These are phyloP conservation scores for Capitella teleta DNA, from an alignment of 1,140 invertebrate genomes.

Conservation along the genomic window DNA sequence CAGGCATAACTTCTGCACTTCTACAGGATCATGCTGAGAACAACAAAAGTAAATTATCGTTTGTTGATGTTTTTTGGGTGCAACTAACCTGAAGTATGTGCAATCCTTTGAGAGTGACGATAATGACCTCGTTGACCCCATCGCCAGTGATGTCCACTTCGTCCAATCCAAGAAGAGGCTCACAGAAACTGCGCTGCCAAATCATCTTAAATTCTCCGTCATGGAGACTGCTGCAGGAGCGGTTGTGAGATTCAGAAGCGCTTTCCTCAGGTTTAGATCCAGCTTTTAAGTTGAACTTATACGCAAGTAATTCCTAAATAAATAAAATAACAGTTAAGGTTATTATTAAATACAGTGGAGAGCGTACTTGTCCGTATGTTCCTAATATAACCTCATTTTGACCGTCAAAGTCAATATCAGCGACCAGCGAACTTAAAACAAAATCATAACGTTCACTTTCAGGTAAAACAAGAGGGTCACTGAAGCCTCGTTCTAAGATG, in stretches of 20 bases:
- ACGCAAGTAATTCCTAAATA: constrained; percentile 51
- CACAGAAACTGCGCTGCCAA: constrained; percentile 46
- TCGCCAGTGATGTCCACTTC: constrained; percentile 58
- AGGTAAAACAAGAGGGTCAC: constrained; percentile 43
- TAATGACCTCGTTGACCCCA: constrained; percentile 56
- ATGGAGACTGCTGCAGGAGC: neutral
- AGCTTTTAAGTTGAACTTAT: constrained; percentile 33
- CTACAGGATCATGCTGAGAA: constrained; percentile 25
- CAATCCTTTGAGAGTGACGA: constrained; percentile 56
- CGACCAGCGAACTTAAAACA: constrained; percentile 50
- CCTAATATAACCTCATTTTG: constrained; percentile 59
- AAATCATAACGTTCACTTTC: constrained; percentile 50
- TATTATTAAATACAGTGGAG: too few species aligned
- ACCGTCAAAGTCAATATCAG: constrained; percentile 63
- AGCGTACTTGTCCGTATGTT: constrained; percentile 48
- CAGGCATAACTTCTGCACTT: constrained; percentile 23
- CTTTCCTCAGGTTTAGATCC: neutral
- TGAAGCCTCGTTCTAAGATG: constrained; percentile 49
- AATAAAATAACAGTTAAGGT: neutral
- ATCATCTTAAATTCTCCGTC: constrained; percentile 17
- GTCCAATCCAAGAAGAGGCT: constrained; percentile 52
- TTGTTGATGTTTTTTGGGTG: neutral
- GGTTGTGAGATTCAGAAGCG: neutral
- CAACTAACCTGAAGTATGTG: constrained; percentile 54
- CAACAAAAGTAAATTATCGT: neutral